Evolutionary conservation across 2,797 vertebrate genomes (phyloP), one percentile per base, ranked within the genome.

Genomic region (Borostomias antarcticus): DNA sequence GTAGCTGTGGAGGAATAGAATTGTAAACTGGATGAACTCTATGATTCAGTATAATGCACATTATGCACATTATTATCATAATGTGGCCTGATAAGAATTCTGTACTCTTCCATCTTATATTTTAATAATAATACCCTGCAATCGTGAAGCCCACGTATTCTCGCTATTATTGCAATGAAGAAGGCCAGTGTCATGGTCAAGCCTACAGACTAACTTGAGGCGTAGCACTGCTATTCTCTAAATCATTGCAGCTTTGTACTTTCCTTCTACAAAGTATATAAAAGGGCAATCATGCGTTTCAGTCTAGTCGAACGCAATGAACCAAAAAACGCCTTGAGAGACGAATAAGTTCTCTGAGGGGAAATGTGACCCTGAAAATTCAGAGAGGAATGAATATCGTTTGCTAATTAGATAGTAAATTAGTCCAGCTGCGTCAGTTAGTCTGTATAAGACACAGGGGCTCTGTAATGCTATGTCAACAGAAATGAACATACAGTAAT

Each of bases 341-440:
- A 66, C 64, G 72, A 85, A 57, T 79, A 76, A 86, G 80, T 87
- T 86, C 83, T 89, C 82, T 85, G 82, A 89, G 90, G 89, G 85
- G 86, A 76, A 90, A 81, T 85, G 87, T 73, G 83, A 90, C 86
- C 91, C 87, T 92, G 86, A 89, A 75, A 92, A 84, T 81, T 86
- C 83, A 84, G 64, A 67, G 60, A 81, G 69, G 77, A 73, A 80
- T 81, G 73, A 92, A 89, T 86, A 40, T 62, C 76, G 75, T 73
- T 79, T 37, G 72, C 70, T 89, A 92, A 92, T 93, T 89, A 92
- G 85, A 92, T 89, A 82, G 75, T 69, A 92, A 92, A 94, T 93
- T 90, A 94, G 89, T 94, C 91, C 91, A 91, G 88, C 84, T 90
- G 89, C 90, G 88, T 90, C 89, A 94, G 93, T 94, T 93, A 94